Percentiles rank a stretch among this genome's conserved stretches.
These are phyloP conservation scores for Glyphotaelius pellucidus DNA, from an alignment of 2,888 invertebrate species.

Conservation along the genomic window DNA sequence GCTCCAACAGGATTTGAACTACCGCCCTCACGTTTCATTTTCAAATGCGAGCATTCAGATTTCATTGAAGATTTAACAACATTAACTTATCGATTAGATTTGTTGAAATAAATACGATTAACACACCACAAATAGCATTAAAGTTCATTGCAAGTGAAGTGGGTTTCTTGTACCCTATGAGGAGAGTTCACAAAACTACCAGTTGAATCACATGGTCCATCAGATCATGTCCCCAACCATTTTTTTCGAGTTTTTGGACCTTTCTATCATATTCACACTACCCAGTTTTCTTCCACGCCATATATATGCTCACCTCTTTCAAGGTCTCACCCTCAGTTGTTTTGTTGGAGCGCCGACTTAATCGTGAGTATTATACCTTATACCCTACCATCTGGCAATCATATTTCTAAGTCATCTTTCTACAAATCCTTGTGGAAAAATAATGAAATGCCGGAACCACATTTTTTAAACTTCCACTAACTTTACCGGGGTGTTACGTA, in stretches of 20 bases:
- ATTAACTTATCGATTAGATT: neutral
- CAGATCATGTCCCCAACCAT: neutral
- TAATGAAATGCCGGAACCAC: no score
- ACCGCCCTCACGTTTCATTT: neutral
- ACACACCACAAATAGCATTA: neutral
- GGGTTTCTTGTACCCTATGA: neutral
- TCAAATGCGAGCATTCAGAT: neutral
- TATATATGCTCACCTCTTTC: no score
- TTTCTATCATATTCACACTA: no score
- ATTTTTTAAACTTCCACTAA: no score
- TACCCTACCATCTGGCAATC: no score
- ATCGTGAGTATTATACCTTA: no score
- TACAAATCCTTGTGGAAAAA: no score
- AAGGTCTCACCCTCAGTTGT: no score
- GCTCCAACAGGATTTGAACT: neutral
- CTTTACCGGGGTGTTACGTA: no score
- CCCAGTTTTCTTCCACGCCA: no score
- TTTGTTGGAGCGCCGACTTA: no score
- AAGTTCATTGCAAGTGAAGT: neutral
- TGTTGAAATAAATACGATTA: neutral
- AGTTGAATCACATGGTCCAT: neutral
- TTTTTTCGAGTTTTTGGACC: neutral
- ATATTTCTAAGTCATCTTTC: no score
- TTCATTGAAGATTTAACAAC: neutral
- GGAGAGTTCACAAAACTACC: neutral